Percentiles rank a stretch among this genome's conserved stretches.
phyloP scores from a whole-genome alignment of 2,113 vertebrate genomes.

The Vombatus ursinus region DNA sequence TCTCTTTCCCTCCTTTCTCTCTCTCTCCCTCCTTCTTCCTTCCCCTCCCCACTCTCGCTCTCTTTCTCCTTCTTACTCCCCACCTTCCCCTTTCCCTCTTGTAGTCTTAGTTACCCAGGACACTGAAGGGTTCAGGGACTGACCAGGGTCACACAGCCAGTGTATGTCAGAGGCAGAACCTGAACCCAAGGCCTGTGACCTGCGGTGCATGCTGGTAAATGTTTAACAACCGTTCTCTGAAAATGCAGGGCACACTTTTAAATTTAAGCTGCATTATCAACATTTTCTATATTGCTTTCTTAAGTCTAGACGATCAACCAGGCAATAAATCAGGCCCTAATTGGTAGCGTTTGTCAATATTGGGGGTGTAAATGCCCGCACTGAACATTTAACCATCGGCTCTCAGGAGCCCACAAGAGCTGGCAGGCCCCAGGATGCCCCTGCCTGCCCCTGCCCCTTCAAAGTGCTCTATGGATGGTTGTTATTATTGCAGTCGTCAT shows the following conservation, averaged over 20 bases:
- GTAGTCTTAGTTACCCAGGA: too few species aligned
- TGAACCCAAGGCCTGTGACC: background rate
- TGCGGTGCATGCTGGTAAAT: background rate
- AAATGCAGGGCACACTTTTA: background rate
- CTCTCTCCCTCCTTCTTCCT: too few species aligned
- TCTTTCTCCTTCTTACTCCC: fast-evolving
- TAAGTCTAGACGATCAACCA: background rate
- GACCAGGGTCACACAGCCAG: too few species aligned
- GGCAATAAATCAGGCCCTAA: background rate
- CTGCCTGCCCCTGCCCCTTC: background rate
- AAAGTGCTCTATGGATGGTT: background rate
- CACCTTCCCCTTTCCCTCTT: too few species aligned
- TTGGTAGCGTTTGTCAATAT: background rate
- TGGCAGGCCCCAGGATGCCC: background rate
- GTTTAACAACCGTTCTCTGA: background rate
- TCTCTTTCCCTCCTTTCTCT: fast-evolving
- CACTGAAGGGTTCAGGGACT: too few species aligned
- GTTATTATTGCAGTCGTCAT: background rate
- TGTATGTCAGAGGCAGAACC: background rate
- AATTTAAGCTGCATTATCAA: background rate
- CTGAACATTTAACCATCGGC: background rate
- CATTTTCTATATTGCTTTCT: background rate
- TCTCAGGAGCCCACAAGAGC: background rate
- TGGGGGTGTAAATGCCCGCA: background rate
- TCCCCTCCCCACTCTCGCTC: fast-evolving